Conservation (phyloP, 2,113 vertebrate genomes). For the Anser brachyrhynchus region DNA sequence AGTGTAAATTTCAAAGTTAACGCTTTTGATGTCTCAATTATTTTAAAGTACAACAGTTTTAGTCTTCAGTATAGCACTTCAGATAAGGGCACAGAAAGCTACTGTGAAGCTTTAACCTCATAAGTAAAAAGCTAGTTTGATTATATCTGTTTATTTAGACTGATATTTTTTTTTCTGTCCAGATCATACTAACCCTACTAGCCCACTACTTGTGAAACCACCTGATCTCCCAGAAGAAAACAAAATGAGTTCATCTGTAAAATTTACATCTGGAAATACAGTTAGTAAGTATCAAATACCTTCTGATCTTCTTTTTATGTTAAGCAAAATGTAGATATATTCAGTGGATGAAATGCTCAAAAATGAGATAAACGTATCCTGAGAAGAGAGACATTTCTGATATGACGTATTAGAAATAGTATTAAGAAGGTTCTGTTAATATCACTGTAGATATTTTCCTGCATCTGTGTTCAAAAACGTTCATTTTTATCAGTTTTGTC, state of each 20-base stretch:
- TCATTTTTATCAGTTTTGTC: neutral
- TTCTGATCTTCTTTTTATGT: neutral
- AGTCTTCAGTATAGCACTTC: neutral
- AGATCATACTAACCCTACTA: constrained; percentile 95
- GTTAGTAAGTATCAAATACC: constrained; percentile 82
- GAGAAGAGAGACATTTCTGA: neutral
- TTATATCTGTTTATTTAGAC: neutral
- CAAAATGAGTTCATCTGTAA: constrained; percentile 88
- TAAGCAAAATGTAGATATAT: neutral
- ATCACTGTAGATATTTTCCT: neutral
- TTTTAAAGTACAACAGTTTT: neutral
- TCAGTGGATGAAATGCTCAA: neutral
- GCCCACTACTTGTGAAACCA: constrained; percentile 90
- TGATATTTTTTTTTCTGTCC: neutral
- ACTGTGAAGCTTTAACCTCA: neutral
- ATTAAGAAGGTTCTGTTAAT: neutral
- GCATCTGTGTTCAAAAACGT: neutral
- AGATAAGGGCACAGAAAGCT: neutral
- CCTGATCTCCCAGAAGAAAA: constrained; percentile 92
- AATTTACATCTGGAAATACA: constrained; percentile 90
- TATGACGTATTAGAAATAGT: neutral
- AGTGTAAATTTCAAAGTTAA: neutral
- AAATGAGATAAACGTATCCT: neutral
- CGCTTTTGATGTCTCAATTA: neutral
- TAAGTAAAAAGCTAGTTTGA: neutral